Base-by-base conservation (phyloP, 2,797 vertebrate species). In the Ptychobarbus kaznakovi region DNA sequence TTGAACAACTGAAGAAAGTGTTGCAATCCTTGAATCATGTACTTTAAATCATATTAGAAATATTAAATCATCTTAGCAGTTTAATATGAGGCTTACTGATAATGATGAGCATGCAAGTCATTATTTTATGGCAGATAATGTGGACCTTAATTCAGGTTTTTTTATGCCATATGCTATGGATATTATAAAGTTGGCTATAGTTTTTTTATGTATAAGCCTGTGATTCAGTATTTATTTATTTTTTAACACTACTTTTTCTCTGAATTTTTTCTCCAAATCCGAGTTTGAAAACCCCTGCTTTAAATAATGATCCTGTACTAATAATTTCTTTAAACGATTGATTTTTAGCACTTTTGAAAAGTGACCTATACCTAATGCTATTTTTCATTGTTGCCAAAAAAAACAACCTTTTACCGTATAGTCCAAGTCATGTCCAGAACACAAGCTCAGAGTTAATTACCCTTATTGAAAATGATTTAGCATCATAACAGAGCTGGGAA, bases 381-480 rank as follows among this genome's bases (percentile, higher is more conserved):
- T 63, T 83, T 65, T 25, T 78, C 35, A 44, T 32, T 42, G 51
- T 65, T 58, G 35, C 35, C 4, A 76, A 20, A 63, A 61, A 73
- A 22, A 78, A 42, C 2, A 42, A 44, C 0, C 42, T 84, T 68
- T 61, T 51, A 87, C 69, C 78, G 42, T 56, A 46, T 13, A 58
- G 42, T 35, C 40, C 28, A 46, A 51, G 44, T 51, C 61, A 80
- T 51, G 61, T 49, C 78, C 63, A 66, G 25, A 46, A 80, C 78
- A 66, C 35, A 66, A 68, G 16, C 78, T 66, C 63, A 80, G 44
- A 80, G 78, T 68, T 80, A 80, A 93, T 90, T 86, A 91, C 93
- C 89, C 90, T 94, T 89, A 92, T 94, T 89, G 91, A 90, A 90
- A 89, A 89, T 86, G 90, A 94, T 92, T 91, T 88, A 84, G 88